Conservation (phyloP, 2,888 invertebrate genomes). For the Selenia dentaria region DNA sequence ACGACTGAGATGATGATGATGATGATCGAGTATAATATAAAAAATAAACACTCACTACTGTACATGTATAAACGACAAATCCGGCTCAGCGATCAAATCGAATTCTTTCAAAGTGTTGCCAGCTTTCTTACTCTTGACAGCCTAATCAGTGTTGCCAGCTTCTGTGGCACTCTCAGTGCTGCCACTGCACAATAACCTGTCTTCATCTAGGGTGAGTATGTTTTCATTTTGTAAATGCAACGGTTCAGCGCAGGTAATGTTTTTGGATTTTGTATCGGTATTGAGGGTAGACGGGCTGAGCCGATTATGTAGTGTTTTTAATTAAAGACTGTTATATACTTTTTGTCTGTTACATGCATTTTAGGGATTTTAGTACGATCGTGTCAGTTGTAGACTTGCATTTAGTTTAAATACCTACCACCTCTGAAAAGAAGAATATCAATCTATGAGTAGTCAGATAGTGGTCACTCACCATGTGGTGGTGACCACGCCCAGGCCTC, state of each 20-base stretch:
- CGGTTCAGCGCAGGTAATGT: constrained; percentile 87
- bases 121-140: constrained; percentile 47
- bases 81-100: constrained; percentile 88
- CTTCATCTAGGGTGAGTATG: constrained; percentile 86
- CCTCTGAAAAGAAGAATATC: no score
- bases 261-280: constrained; percentile 76
- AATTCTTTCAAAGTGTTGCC: constrained; percentile 63
- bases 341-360: no score
- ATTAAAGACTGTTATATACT: no score
- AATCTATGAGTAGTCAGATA: no score
- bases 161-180: constrained; percentile 67
- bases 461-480: constrained; percentile 27
- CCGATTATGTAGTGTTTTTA: constrained; percentile 81
- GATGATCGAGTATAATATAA: no score
- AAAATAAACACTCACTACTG: constrained; percentile 88
- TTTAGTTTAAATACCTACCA: no score
- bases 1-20: no score
- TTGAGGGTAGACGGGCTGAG: constrained; percentile 42
- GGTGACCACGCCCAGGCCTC: constrained; percentile 41
- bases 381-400: no score
- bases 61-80: constrained; percentile 90
- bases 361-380: no score
- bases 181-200: constrained; percentile 86
- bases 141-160: constrained; percentile 57
- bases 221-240: constrained; percentile 77